These are phyloP conservation scores for Gallinago paraguaiae DNA, from an alignment of 2,113 vertebrate species.

Conservation along the genomic window DNA sequence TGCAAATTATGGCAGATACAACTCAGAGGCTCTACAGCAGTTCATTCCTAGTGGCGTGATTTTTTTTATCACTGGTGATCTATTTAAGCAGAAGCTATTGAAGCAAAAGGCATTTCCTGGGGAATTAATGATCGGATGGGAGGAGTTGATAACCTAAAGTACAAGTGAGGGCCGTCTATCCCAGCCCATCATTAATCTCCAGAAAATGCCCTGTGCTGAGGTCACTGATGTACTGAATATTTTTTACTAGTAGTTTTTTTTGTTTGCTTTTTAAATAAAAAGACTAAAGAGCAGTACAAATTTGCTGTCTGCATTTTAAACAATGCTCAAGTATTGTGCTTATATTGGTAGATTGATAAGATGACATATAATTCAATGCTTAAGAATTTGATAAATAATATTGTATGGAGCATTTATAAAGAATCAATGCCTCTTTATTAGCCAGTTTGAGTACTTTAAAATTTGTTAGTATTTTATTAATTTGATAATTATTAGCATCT, in stretches of 20 bases:
- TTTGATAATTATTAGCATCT: background rate
- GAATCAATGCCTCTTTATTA: background rate
- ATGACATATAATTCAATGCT: background rate
- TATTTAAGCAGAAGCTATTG: constrained; percentile 54
- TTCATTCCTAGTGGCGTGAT: constrained; percentile 28
- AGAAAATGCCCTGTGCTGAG: constrained; percentile 23
- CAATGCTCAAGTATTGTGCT: background rate
- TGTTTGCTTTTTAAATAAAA: background rate
- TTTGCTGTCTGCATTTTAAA: constrained; percentile 22
- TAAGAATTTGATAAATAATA: constrained; percentile 27
- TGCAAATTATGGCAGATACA: background rate
- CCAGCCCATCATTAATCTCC: constrained; percentile 54
- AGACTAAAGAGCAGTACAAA: background rate
- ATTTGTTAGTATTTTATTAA: background rate
- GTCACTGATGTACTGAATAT: constrained; percentile 3
- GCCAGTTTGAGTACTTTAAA: background rate
- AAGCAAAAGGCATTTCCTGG: constrained; percentile 38
- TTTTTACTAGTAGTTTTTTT: background rate
- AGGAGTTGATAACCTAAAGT: constrained; percentile 58
- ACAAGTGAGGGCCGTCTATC: constrained; percentile 52
- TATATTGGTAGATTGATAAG: background rate
- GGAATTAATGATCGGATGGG: constrained; percentile 65
- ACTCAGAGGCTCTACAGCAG: background rate
- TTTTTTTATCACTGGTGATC: constrained; percentile 24
- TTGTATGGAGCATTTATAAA: background rate